Conservation (phyloP, 2,888 invertebrate genomes). For the Drosophila anceps region DNA sequence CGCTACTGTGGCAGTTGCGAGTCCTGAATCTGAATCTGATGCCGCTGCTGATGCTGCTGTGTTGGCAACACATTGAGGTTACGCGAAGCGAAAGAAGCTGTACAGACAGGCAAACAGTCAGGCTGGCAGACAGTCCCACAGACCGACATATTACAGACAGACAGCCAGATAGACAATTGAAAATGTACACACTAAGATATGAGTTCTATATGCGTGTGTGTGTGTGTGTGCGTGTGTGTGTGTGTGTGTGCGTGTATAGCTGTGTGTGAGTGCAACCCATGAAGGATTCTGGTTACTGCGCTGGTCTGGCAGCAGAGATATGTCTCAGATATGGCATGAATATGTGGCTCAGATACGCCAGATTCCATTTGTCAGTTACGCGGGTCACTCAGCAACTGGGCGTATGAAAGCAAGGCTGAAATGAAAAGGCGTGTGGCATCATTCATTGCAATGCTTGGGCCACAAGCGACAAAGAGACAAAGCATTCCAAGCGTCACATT, state of each 20-base stretch:
- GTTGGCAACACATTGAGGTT: slow-evolving; percentile 76
- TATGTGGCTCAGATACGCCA: slow-evolving; percentile 54
- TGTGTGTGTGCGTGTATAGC: not conserved
- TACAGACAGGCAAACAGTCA: slow-evolving; percentile 26
- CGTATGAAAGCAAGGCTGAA: not conserved
- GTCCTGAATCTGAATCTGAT: slow-evolving; percentile 48
- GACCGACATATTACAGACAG: slow-evolving; percentile 9
- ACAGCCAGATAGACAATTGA: slow-evolving; percentile 54
- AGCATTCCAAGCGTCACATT: slow-evolving; percentile 30
- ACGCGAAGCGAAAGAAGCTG: slow-evolving; percentile 62
- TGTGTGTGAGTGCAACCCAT: slow-evolving; percentile 15
- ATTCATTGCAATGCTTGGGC: slow-evolving; percentile 48
- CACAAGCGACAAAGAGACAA: slow-evolving; percentile 38
- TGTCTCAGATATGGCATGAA: slow-evolving; percentile 43
- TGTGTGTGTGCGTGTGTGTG: not conserved
- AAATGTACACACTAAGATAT: slow-evolving; percentile 57
- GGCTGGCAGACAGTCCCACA: slow-evolving; percentile 24
- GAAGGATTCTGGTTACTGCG: slow-evolving; percentile 36
- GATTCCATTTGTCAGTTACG: slow-evolving; percentile 54
- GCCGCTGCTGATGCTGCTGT: slow-evolving; percentile 45
- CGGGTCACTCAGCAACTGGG: slow-evolving; percentile 46
- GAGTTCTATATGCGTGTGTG: slow-evolving; percentile 26
- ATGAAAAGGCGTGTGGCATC: not conserved
- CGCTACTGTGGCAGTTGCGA: slow-evolving; percentile 26
- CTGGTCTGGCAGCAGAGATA: slow-evolving; percentile 34